These are phyloP conservation scores for Pegoplata infirma DNA, from an alignment of 2,888 invertebrate species.

Conservation along the genomic window DNA sequence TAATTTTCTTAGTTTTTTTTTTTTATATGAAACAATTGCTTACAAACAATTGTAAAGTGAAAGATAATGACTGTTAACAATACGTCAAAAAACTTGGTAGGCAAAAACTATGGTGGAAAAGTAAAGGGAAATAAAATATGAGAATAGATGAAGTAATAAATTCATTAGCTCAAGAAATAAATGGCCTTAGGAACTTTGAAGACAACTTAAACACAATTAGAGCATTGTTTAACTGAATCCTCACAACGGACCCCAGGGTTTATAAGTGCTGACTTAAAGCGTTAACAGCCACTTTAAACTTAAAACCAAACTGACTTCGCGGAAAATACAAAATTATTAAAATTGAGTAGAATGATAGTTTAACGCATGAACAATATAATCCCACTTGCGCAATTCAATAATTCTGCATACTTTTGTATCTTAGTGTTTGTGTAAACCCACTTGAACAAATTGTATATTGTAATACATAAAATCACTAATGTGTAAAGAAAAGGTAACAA, in stretches of 20 bases:
- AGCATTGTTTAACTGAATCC: no score
- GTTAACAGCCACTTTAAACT: no score
- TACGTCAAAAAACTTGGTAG: background rate
- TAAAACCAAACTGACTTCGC: no score
- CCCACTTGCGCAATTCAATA: no score
- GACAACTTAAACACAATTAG: no score
- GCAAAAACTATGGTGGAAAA: background rate
- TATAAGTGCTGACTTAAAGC: no score
- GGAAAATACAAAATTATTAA: no score
- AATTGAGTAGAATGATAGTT: no score
- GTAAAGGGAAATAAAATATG: background rate
- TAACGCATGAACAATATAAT: no score
- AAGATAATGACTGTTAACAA: constrained; percentile 60
- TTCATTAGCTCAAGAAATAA: no score
- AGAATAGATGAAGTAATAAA: background rate
- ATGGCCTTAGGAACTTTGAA: no score
- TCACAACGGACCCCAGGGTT: no score
- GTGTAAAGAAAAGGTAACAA: constrained; percentile 1
- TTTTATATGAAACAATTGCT: constrained; percentile 27
- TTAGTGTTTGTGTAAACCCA: constrained; percentile 15
- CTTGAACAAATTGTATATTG: constrained; percentile 21
- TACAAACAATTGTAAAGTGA: constrained; percentile 49
- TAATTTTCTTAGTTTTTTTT: constrained; percentile 27
- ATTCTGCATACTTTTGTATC: background rate
- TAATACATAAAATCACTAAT: background rate